Evolutionary conservation across 2,797 vertebrate genomes (phyloP).

Genomic region (Helarctos malayanus): DNA sequence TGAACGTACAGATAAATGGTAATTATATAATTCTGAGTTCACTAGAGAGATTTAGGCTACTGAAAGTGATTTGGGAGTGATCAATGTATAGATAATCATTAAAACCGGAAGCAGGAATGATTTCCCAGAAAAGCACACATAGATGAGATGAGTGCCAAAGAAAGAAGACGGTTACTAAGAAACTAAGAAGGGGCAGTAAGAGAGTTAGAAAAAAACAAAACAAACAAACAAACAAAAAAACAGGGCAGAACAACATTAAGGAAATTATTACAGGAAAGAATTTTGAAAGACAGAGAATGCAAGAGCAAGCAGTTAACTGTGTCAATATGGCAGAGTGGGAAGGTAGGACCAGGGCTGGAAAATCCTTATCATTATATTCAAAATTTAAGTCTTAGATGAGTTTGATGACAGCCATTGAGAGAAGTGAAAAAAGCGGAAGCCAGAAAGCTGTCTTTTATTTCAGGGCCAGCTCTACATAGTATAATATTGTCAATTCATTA

Average conservation of each 20-base stretch:
- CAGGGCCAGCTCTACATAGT: not conserved
- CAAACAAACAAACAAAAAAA: not conserved
- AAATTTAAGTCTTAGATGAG: not conserved
- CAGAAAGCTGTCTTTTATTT: not conserved
- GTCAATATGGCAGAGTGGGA: not conserved
- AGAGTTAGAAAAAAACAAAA: not conserved
- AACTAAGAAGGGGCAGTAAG: not conserved
- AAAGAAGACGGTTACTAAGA: not conserved
- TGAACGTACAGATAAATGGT: not conserved
- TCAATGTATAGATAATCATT: not conserved
- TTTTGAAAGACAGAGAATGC: not conserved
- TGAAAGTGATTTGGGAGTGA: not conserved
- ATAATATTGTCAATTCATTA: not conserved
- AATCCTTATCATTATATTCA: not conserved
- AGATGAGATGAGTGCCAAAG: not conserved
- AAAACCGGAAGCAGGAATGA: conserved; percentile 18
- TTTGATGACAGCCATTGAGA: not conserved
- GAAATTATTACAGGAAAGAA: not conserved
- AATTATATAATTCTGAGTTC: conserved; percentile 1
- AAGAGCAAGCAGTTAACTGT: not conserved
- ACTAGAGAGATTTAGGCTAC: not conserved
- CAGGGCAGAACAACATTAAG: not conserved
- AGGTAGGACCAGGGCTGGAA: not conserved
- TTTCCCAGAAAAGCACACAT: not conserved
- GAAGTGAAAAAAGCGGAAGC: not conserved